phyloP scores from a whole-genome alignment of 2,888 invertebrate species.

The Dynastes hyllus region DNA sequence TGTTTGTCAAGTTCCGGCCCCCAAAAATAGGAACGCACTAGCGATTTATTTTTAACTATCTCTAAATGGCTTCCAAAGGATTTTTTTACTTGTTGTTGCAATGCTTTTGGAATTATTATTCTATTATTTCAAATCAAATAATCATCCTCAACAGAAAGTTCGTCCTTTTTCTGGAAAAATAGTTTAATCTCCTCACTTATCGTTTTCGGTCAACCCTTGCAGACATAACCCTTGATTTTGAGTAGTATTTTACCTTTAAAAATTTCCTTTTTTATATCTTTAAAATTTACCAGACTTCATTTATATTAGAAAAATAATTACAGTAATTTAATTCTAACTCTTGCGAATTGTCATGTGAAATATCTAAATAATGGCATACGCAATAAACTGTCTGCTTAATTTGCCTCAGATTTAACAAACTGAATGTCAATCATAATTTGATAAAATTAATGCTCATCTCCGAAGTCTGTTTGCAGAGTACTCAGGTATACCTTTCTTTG shows the following conservation, averaged over 20 bases:
- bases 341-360: too few relatives aligned
- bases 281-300: conserved; percentile 4
- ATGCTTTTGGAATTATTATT: not conserved
- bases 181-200: not conserved
- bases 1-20: not conserved
- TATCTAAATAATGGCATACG: not conserved
- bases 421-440: not conserved
- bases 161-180: not conserved
- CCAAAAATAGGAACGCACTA: not conserved
- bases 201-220: not conserved
- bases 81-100: not conserved
- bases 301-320: conserved; percentile 15
- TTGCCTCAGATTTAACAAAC: conserved; percentile 29
- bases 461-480: too few relatives aligned
- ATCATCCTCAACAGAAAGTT: not conserved
- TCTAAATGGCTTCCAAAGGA: not conserved
- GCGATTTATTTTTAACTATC: not conserved
- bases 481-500: conserved; percentile 31
- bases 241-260: not conserved
- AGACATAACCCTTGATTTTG: conserved; percentile 6
- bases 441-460: too few relatives aligned
- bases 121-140: conserved; percentile 6
- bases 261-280: conserved; percentile 1
- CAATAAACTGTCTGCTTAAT: conserved; percentile 42
- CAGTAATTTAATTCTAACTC: not conserved